Base-by-base conservation (phyloP, 2,797 vertebrate species). In the Hirundo rustica region DNA sequence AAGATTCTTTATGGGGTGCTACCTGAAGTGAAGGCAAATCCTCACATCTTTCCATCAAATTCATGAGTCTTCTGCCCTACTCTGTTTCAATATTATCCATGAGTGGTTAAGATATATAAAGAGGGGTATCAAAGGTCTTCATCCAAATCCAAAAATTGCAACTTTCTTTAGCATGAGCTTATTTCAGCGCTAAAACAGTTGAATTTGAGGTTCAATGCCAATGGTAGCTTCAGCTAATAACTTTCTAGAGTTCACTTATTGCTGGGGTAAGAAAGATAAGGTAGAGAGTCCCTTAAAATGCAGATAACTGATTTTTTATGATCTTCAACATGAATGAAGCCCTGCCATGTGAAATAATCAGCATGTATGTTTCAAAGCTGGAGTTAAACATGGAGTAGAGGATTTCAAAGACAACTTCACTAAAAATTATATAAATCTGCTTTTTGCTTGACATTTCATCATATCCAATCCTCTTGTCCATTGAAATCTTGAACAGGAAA, bases 1-100 rank as follows among this genome's bases (percentile, higher is more conserved):
- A 15, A 72, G 4, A 3, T 44, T 13, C 38, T 62, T 36, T 22
- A 0, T 7, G 21, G 4, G 15, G 7, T 7, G 2, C 29, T 42
- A 10, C 13, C 50, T 40, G 25, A 54, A 75, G 40, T 2, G 4
- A 20, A 65, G 13, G 2, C 40, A 88, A 51, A 44, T 42, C n/a
- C 23, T 81, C 17, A 4, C 23, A 47, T 65, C 3, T 54, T 68
- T 27, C 18, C 7, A 10, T 65, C 1, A 0, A 11, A 23, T 29
- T 8, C 0, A 0, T n/a, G 22, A 62, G 10, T 61, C 25, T 25
- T 62, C 22, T 75, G 38, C 23, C 21, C 15, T 25, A 14, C 11
- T 15, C 6, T 27, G 26, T 19, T 44, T 54, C 62, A 38, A 26
- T 8, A 17, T 16, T 36, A 19, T 22, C 23, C 7, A 2, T 32